Evolutionary conservation across 30 jellyfish, hydroid and myxozoan genomes (phyloP), one percentile per base, ranked within the genome.

Genomic region (Phacellophora camtschatica): DNA sequence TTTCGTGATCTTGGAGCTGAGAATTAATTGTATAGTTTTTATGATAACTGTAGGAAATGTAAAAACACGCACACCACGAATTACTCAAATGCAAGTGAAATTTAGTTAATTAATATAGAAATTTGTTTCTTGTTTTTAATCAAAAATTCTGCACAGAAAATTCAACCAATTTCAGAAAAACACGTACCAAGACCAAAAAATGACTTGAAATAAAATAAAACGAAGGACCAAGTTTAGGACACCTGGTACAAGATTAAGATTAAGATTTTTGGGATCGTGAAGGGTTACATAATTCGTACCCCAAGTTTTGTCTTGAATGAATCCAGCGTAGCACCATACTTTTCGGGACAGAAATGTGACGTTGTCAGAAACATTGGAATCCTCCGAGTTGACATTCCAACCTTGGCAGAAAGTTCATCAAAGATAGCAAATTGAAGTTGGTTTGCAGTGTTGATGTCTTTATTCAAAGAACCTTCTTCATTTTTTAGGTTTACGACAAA

Each of bases 301-400:
- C 82, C 82, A 1, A 83, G 88, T 45, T 83, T 50, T 22, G 8
- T 25, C 35, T 68, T 83, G 13, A 83, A 70, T 25, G 35, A 73
- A 34, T 39, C 66, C 4, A 83, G 31, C 16, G 95, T 37, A 2
- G 16, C 43, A 3, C 95, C 88, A 45, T 83, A 83, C 32, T 71
- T 70, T 11, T 30, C 34, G 15, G 71, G 41, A 53, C 57, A 45
- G 67, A 83, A 81, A 7, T 51, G 36, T 19, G 95, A 83, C 36
- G 71, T 69, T 23, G 95, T 83, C 25, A 83, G 88, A 83, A 69
- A 83, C 95, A 83, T 32, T 9, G 88, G 88, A 10, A 71, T 61
- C 27, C 95, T 66, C 29, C 71, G 70, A 3, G 95, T 37, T n/a
- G 88, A 19, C 62, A 66, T 16, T 1, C 88, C 88, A 71, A 69